Conservation (phyloP, 2,888 invertebrate genomes). For the Aphodius granarius region DNA sequence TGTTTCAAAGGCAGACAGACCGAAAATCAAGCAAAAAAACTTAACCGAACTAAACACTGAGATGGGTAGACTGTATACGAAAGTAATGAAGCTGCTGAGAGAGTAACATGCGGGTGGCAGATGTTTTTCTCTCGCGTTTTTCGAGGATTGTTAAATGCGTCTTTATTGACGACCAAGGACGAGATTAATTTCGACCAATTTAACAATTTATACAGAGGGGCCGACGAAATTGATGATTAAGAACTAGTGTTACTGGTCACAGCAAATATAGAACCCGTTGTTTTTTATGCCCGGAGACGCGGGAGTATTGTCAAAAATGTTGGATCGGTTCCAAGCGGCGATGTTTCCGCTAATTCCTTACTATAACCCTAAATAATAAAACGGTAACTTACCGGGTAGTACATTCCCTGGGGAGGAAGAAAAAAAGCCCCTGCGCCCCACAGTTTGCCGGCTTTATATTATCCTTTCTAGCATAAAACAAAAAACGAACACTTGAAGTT, state of each 20-base stretch:
- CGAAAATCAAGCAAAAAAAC: not conserved
- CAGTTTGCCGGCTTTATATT: conserved; percentile 82
- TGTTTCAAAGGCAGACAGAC: not conserved
- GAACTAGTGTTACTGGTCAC: not conserved
- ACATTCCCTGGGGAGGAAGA: conserved; percentile 96
- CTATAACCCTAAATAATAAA: not conserved
- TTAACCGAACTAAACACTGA: not conserved
- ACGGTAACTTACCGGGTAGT: conserved; percentile 84
- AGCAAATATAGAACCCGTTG: conserved; percentile 1
- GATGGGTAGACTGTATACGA: conserved; percentile 1
- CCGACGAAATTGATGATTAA: not conserved
- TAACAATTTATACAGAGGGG: conserved; percentile 11
- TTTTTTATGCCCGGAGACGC: not conserved
- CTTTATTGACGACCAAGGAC: not conserved
- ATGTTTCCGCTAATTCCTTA: not conserved
- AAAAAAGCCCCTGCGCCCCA: conserved; percentile 96
- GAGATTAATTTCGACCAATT: not conserved
- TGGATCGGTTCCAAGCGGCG: not conserved
- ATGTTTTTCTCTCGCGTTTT: conserved; percentile 7
- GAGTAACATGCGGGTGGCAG: conserved; percentile 13
- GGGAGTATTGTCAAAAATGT: conserved; percentile 10
- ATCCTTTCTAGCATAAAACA: conserved; percentile 1
- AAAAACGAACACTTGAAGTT: conserved; percentile 2
- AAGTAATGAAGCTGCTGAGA: too few species aligned
- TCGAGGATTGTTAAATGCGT: not conserved